Evolutionary conservation across 2,888 invertebrate genomes (phyloP), one percentile per base, ranked within the genome.

Genomic region (Latheticus oryzae): DNA sequence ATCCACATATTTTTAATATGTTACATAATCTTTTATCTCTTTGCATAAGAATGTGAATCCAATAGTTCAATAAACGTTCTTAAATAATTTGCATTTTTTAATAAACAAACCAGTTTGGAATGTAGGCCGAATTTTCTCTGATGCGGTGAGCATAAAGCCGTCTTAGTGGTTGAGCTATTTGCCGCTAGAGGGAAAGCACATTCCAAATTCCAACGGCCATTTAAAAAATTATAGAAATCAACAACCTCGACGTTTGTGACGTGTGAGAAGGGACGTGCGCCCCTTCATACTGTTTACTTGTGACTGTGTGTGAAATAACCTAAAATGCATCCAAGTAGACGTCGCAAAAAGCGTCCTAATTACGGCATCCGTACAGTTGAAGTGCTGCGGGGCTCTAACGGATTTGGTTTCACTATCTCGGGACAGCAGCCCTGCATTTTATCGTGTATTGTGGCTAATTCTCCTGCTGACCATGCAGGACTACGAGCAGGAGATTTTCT

Each of bases 391-490:
- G 95, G 96, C 1, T 84, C 87, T 58, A 91, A 91, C 70, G 97
- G 97, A 4, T 97, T 95, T 76, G 97, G 97, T n/a, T 97, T 97
- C 76, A 97, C 97, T 12, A 96, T 97, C 73, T 95, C 96, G 1
- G 97, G 97, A 1, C 96, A 97, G 77, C 90, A 95, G 73, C 97
- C 97, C 0, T 97, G 97, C 76, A 92, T 96, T 61, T 84, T 97
- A 54, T 95, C 95, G 43, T 95, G 94, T 70, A 96, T 97, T 68
- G 95, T 95, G 1, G 83, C 86, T 35, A 91, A 91, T 66, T 93
- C 92, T 57, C 95, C 96, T 1, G 97, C 97, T 0, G 95, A 95
- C 72, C 84, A 87, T 59, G 94, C 94, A 16, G 96, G 96, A 0
- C 80, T 97, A 11, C 85, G 94, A 15, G 92, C 95, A 21, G 97